These are phyloP conservation scores for Silurus aristotelis DNA, from an alignment of 2,797 vertebrate genomes.

Conservation along the genomic window DNA sequence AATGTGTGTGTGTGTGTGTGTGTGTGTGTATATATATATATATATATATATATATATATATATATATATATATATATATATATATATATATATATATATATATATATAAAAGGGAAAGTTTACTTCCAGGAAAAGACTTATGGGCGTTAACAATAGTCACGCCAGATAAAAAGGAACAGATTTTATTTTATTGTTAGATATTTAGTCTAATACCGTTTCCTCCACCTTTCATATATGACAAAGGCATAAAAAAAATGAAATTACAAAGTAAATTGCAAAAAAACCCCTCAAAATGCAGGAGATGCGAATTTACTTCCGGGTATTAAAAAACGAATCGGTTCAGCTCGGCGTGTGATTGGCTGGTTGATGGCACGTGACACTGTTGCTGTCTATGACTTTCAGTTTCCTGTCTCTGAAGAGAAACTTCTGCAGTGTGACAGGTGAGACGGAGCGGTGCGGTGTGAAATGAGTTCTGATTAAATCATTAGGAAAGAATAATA, in stretches of 20 bases:
- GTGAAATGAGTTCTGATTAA: too few relatives aligned
- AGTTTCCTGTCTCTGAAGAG: not conserved
- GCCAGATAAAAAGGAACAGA: not conserved
- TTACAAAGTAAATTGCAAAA: not conserved
- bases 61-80: too few relatives aligned
- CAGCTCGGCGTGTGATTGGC: not conserved
- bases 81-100: too few relatives aligned
- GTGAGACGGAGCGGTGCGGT: too few relatives aligned
- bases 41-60: too few relatives aligned
- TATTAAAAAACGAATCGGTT: not conserved
- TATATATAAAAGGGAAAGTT: too few relatives aligned
- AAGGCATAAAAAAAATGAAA: not conserved
- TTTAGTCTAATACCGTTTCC: not conserved
- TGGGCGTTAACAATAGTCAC: not conserved
- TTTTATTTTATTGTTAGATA: not conserved
- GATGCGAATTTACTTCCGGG: not conserved
- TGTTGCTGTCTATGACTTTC: not conserved
- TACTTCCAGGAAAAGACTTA: too few relatives aligned
- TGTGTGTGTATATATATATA: too few relatives aligned
- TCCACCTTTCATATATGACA: not conserved
- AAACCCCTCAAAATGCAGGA: too few relatives aligned
- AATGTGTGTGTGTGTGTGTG: too few relatives aligned
- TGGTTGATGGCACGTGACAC: not conserved
- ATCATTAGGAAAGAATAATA: not conserved
- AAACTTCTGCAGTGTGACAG: not conserved